Conservation (phyloP, 2,113 vertebrate species). For the Saguinus midas region DNA sequence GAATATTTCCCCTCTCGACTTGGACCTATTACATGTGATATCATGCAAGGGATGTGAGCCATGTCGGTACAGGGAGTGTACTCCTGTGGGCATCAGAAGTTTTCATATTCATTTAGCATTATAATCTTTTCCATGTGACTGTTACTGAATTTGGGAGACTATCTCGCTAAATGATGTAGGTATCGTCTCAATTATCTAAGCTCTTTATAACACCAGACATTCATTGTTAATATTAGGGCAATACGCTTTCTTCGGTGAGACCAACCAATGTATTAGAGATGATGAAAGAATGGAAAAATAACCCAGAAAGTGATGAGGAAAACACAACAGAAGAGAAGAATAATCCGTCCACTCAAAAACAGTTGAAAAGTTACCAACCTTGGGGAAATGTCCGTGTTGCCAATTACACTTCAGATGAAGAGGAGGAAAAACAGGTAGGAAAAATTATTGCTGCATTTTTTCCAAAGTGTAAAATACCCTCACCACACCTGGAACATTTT, state of each 20-base stretch:
- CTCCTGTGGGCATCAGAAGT: background rate
- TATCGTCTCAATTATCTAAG: slow-evolving; percentile 8
- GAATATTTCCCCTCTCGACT: background rate
- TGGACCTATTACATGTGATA: background rate
- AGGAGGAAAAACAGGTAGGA: slow-evolving; percentile 67
- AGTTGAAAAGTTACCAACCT: background rate
- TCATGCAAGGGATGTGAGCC: background rate
- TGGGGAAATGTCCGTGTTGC: background rate
- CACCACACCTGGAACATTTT: background rate
- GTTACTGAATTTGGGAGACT: slow-evolving; percentile 14
- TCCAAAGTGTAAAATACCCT: background rate
- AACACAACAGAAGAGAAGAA: slow-evolving; percentile 40
- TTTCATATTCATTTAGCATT: background rate
- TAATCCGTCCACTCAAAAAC: background rate
- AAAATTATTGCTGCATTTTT: background rate
- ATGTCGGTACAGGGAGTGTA: background rate
- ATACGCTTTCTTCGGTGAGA: slow-evolving; percentile 79
- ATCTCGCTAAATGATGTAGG: background rate
- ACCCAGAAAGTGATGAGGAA: slow-evolving; percentile 75
- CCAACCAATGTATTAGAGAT: slow-evolving; percentile 88
- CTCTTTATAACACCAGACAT: slow-evolving; percentile 47
- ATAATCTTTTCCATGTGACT: slow-evolving; percentile 2
- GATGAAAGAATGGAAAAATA: slow-evolving; percentile 86
- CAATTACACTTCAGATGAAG: background rate
- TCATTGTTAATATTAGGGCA: slow-evolving; percentile 82